These are phyloP conservation scores for Anser cygnoides DNA, from an alignment of 2,113 vertebrate genomes.

Conservation along the genomic window DNA sequence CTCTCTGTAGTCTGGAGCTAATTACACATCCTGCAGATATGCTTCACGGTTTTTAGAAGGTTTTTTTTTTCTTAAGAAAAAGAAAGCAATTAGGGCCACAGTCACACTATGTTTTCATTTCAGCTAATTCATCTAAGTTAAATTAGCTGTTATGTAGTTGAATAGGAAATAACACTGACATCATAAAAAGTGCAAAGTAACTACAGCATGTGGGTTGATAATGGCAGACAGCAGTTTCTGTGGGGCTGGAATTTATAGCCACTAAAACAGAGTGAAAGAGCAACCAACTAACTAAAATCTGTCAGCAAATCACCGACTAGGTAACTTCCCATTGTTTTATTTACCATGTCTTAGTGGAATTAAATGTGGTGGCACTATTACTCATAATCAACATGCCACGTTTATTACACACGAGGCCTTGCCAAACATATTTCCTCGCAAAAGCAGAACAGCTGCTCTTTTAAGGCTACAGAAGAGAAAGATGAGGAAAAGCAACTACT, in stretches of 20 bases:
- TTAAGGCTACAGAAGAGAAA: neutral
- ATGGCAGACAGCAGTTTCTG: neutral
- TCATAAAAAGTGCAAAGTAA: neutral
- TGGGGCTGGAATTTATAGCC: neutral
- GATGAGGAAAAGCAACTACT: neutral
- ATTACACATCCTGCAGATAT: neutral
- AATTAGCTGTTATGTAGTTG: slow-evolving; percentile 31
- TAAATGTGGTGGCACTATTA: neutral
- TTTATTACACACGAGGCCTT: neutral
- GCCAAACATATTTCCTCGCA: neutral
- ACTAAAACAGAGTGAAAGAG: neutral
- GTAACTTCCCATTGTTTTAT: slow-evolving; percentile 18
- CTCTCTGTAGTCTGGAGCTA: neutral
- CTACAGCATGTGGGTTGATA: neutral
- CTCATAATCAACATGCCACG: neutral
- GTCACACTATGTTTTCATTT: neutral
- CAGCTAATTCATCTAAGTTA: slow-evolving; percentile 39
- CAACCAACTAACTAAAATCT: neutral
- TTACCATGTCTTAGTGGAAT: neutral
- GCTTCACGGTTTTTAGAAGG: neutral
- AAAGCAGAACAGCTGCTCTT: neutral
- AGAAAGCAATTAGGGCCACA: neutral
- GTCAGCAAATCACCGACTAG: neutral
- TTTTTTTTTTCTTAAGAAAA: neutral
- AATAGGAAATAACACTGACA: neutral